Percentiles rank a stretch among this genome's conserved stretches.
Conservation (phyloP, 2,113 vertebrate species). For the Tylochromis polylepis region DNA sequence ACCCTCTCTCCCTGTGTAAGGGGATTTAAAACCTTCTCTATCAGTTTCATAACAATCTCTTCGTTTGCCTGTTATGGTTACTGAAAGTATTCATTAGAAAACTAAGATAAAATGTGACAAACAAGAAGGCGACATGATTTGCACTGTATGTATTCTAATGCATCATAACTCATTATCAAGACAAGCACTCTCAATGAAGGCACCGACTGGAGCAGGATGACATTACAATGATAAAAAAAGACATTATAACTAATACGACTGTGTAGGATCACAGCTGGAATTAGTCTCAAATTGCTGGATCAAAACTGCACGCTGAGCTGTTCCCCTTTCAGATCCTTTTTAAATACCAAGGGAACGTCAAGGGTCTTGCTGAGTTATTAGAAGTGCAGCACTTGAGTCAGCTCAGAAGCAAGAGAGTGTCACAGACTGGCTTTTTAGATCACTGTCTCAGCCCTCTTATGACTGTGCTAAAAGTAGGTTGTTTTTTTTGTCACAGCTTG, state of each 20-base stretch:
- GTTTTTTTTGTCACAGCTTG: neutral
- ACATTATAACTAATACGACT: neutral
- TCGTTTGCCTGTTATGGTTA: neutral
- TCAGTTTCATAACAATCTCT: neutral
- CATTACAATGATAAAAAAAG: neutral
- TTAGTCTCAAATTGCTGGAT: neutral
- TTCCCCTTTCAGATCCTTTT: neutral
- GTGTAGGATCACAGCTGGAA: neutral
- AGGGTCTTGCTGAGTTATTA: neutral
- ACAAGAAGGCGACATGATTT: neutral
- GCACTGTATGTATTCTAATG: neutral
- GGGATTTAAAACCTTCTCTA: neutral
- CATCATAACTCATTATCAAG: neutral
- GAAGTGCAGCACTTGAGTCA: conserved; percentile 1
- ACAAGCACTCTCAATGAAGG: neutral
- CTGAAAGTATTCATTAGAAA: neutral
- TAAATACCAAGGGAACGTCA: neutral
- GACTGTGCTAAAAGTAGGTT: neutral
- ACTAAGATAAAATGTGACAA: neutral
- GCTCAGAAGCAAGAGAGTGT: neutral
- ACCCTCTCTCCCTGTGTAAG: neutral
- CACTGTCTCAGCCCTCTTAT: neutral
- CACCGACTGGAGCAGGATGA: neutral
- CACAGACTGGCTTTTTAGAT: neutral
- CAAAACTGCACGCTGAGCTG: neutral